Conservation (phyloP, 2,797 vertebrate genomes). For the Acanthurus leucopareius region DNA sequence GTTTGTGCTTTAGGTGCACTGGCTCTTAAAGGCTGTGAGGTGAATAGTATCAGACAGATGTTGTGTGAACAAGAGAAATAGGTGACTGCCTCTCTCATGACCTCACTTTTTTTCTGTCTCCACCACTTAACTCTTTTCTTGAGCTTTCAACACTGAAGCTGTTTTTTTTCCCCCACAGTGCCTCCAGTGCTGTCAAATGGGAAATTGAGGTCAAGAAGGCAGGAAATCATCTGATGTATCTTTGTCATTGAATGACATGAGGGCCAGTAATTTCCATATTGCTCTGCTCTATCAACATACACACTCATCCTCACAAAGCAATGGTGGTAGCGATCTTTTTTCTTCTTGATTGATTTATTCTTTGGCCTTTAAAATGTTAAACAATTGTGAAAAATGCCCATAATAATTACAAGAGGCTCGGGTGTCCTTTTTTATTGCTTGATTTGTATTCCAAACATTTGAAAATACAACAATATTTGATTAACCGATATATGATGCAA, state of each 20-base stretch:
- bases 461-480: not conserved
- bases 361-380: not conserved
- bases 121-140: not conserved
- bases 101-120: too few species aligned
- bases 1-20: too few species aligned
- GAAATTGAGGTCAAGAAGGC: constrained; percentile 43
- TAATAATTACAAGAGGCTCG: not conserved
- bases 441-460: not conserved
- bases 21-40: too few species aligned
- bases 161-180: not conserved
- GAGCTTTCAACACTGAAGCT: not conserved
- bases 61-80: too few species aligned
- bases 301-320: not conserved
- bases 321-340: not conserved
- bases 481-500: not conserved
- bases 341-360: not conserved
- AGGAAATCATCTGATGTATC: constrained; percentile 35
- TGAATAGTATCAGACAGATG: too few species aligned
- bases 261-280: not conserved
- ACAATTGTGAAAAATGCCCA: not conserved
- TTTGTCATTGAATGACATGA: not conserved
- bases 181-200: not conserved
- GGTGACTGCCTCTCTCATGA: not conserved
- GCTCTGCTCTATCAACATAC: constrained; percentile 3
- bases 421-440: fast-evolving